Conservation (phyloP, 2,888 invertebrate genomes). For the Julus scanicus region DNA sequence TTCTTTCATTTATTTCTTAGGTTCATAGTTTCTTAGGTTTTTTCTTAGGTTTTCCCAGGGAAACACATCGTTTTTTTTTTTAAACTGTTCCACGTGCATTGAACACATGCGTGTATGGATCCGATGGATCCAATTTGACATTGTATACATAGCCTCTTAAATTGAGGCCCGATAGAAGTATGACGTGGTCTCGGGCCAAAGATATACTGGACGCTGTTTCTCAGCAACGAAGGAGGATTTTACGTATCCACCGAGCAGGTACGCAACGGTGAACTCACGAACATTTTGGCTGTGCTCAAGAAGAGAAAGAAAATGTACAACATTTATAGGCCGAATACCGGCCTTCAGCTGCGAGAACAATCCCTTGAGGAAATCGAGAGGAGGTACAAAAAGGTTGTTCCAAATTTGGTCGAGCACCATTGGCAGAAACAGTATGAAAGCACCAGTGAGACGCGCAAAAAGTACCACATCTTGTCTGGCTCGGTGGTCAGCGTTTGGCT, state of each 20-base stretch:
- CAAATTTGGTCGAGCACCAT: slow-evolving; percentile 82
- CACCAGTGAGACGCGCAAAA: slow-evolving; percentile 83
- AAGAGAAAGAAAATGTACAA: slow-evolving; percentile 72
- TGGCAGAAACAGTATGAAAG: slow-evolving; percentile 92
- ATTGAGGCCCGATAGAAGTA: too few species aligned
- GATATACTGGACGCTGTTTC: slow-evolving; percentile 79
- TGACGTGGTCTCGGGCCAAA: slow-evolving; percentile 86
- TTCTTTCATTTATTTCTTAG: too few species aligned
- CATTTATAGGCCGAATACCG: slow-evolving; percentile 88
- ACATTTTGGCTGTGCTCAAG: slow-evolving; percentile 66
- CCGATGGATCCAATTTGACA: too few species aligned
- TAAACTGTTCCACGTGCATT: too few species aligned
- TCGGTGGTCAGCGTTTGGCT: slow-evolving; percentile 99
- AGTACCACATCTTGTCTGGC: slow-evolving; percentile 93
- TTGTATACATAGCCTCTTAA: too few species aligned
- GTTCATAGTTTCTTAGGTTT: too few species aligned
- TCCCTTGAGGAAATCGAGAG: slow-evolving; percentile 88
- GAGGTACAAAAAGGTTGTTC: slow-evolving; percentile 84
- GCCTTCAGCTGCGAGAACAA: slow-evolving; percentile 81
- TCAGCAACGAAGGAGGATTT: slow-evolving; percentile 87
- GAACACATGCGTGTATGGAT: too few species aligned
- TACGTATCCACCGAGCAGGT: slow-evolving; percentile 85
- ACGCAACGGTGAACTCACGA: slow-evolving; percentile 68
- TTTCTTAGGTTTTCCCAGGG: too few species aligned
- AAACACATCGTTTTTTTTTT: too few species aligned